Evolutionary conservation across 2,797 vertebrate genomes (phyloP).

Genomic region (Tinamus major): DNA sequence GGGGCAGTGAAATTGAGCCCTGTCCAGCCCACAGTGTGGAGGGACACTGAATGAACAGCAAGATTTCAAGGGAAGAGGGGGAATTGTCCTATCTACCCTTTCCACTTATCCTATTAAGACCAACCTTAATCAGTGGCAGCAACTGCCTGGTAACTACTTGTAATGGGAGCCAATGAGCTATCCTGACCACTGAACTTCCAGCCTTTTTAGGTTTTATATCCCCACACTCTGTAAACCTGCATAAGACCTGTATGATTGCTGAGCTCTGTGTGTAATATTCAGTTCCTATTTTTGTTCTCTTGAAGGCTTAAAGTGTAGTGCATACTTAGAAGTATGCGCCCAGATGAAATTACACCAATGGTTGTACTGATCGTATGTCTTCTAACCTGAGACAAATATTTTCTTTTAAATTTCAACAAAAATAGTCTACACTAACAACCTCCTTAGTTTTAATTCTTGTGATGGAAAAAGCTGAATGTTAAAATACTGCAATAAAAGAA

Average conservation of each 20-base stretch:
- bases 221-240: fast-evolving
- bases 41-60: background rate
- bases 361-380: background rate
- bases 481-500: background rate
- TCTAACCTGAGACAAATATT: background rate
- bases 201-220: background rate
- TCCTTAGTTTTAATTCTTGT: background rate
- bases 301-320: background rate
- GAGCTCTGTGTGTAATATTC: background rate
- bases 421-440: fast-evolving
- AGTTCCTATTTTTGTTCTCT: background rate
- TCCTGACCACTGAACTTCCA: fast-evolving
- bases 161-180: background rate
- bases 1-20: background rate
- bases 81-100: background rate
- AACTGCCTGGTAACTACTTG: background rate
- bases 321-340: background rate
- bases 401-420: background rate
- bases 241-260: fast-evolving
- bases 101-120: background rate
- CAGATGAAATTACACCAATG: background rate
- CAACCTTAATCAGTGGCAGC: background rate
- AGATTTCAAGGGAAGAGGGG: background rate
- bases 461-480: background rate
- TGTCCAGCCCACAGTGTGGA: fast-evolving